Percentiles rank a stretch among this genome's conserved stretches.
Conservation (phyloP, 1,140 invertebrate genomes). For the Lethrus apterus region DNA sequence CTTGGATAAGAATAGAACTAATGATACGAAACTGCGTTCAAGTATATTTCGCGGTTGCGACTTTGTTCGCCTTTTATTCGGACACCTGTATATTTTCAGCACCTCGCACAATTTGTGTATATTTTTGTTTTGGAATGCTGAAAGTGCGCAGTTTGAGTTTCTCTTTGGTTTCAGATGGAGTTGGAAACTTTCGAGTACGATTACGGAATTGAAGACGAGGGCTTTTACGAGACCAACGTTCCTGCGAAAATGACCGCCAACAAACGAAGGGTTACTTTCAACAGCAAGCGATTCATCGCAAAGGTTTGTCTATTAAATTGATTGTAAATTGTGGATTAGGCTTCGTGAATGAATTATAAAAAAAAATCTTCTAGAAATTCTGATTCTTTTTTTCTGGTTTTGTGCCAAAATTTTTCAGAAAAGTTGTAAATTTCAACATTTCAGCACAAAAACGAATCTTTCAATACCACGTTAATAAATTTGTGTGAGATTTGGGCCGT, state of each 20-base stretch:
- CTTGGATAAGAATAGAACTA: no score
- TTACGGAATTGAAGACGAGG: constrained; percentile 34
- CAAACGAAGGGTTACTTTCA: constrained; percentile 34
- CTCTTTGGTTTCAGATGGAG: constrained; percentile 32
- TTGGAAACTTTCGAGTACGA: constrained; percentile 33
- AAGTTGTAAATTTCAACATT: no score
- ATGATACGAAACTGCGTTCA: no score
- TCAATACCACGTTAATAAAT: no score
- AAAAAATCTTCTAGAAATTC: no score
- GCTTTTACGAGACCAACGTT: constrained; percentile 35
- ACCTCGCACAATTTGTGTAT: background rate
- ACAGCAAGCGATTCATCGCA: constrained; percentile 26
- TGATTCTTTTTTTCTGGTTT: no score
- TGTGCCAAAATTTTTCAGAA: no score
- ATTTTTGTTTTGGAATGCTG: background rate
- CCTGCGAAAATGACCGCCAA: constrained; percentile 27
- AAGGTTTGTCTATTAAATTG: constrained; percentile 37
- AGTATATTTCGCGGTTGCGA: no score
- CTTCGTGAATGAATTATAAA: no score
- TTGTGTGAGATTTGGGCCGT: no score
- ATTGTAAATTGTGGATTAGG: no score
- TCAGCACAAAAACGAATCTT: no score
- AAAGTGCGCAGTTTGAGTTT: background rate
- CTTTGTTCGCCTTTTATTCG: background rate
- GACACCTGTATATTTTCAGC: background rate